Percentiles rank a stretch among this genome's conserved stretches.
phyloP scores from a whole-genome alignment of 2,797 vertebrate species.

The Graptemys geographica region DNA sequence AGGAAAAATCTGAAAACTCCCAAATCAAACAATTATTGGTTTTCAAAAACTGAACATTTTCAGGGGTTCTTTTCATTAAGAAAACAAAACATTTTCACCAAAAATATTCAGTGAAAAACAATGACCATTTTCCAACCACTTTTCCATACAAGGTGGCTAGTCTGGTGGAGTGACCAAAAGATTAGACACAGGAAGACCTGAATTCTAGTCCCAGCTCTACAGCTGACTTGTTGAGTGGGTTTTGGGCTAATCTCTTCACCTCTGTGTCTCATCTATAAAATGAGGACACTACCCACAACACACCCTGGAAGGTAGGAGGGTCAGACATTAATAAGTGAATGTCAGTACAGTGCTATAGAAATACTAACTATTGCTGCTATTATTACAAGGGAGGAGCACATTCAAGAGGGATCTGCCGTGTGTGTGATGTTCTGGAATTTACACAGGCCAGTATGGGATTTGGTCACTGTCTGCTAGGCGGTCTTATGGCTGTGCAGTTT shows the following conservation, averaged over 20 bases:
- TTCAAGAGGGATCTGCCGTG: neutral
- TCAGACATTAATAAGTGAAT: neutral
- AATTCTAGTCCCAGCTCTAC: neutral
- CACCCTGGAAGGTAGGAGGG: neutral
- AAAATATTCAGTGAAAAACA: neutral
- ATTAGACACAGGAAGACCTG: neutral
- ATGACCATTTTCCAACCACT: neutral
- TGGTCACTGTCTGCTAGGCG: too few relatives aligned
- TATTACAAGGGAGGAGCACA: neutral
- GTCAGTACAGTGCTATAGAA: neutral
- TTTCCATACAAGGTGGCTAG: neutral
- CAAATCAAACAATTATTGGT: neutral
- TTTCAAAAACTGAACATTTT: too few relatives aligned
- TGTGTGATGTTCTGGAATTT: neutral
- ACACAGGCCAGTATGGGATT: neutral
- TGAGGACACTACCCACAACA: neutral
- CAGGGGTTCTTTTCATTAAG: too few relatives aligned
- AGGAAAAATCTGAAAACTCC: neutral
- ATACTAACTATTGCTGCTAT: neutral
- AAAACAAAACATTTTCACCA: neutral
- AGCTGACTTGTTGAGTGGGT: neutral
- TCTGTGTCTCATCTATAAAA: neutral
- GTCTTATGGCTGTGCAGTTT: neutral
- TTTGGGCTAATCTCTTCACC: neutral
- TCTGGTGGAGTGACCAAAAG: neutral